Evolutionary conservation across 1,140 invertebrate genomes (phyloP), one percentile per base, ranked within the genome.

Genomic region (Berghia stephanieae): DNA sequence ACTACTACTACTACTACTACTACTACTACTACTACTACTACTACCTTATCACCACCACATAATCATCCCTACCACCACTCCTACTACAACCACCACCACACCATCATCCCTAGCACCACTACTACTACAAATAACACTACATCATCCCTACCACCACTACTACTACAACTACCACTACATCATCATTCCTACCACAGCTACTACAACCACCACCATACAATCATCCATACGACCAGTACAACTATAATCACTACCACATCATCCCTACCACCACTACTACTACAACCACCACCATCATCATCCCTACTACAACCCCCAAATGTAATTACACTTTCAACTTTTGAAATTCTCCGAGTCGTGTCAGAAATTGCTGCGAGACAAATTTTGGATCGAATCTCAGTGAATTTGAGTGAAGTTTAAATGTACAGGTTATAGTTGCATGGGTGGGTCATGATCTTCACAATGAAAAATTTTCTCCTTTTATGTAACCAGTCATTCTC

Each of bases 1-100:
- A 63, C 57, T 63, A 63, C 24, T 63, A 16, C 57, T 16, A 16
- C 57, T 16, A 63, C 57, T 63, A 63, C 57, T 63, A 63, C 10
- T 63, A 63, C 57, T 63, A 63, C 57, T 16, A 63, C 57, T 63
- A 63, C 57, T 63, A 63, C 57, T 16, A 63, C 57, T 63, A 63
- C 57, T 21, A 8, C 57, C n/a, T n/a, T 63, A 63, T 27, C 31
- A 63, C 24, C 31, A 63, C 57, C 31, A 63, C 10, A 63, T 27
- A 21, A 63, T 27, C 16, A 63, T 27, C 8, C 16, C 57, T 63
- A 63, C 57, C 31, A 63, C 57, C 31, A 63, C 57, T 16, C 8
- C 57, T 63, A 16, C 57, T 63, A 63, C 57, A 21, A 63, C 57
- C 31, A 63, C 10, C 8, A 63, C 57, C 31, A 63, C 57, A 63